phyloP scores from a whole-genome alignment of 2,113 vertebrate species.

The Hystrix brachyura region DNA sequence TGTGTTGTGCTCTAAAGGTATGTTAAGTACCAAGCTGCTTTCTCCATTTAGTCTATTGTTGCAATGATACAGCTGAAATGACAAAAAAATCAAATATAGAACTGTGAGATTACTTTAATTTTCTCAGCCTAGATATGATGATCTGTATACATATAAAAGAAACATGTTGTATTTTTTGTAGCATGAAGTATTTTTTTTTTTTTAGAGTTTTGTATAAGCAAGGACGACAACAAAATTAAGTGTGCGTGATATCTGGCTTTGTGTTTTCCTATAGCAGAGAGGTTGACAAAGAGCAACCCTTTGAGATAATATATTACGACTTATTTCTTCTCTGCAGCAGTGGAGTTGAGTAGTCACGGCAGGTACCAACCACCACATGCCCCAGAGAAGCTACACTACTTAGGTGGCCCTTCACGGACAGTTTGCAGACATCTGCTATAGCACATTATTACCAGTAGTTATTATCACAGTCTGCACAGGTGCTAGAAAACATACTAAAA shows the following conservation, averaged over 20 bases:
- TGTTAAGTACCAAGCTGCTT: conserved; percentile 67
- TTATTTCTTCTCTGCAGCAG: neutral
- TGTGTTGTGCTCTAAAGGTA: conserved; percentile 45
- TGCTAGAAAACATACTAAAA: conserved; percentile 22
- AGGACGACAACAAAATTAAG: neutral
- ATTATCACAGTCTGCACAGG: neutral
- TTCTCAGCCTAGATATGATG: neutral
- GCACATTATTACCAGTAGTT: neutral
- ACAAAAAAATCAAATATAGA: conserved; percentile 52
- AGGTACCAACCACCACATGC: neutral
- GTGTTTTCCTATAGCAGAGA: conserved; percentile 27
- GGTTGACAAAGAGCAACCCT: neutral
- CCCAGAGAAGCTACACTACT: neutral
- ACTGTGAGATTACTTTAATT: conserved; percentile 27
- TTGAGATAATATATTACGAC: neutral
- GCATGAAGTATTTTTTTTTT: neutral
- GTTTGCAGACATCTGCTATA: neutral
- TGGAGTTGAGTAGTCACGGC: neutral
- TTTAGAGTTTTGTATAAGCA: neutral
- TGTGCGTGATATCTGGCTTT: neutral
- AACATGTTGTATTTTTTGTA: neutral
- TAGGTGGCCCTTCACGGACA: neutral
- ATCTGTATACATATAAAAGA: neutral
- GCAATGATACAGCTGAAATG: conserved; percentile 69
- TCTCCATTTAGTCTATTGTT: conserved; percentile 63